Conservation (phyloP, 2,113 vertebrate genomes). For the Stigmatopora argus region DNA sequence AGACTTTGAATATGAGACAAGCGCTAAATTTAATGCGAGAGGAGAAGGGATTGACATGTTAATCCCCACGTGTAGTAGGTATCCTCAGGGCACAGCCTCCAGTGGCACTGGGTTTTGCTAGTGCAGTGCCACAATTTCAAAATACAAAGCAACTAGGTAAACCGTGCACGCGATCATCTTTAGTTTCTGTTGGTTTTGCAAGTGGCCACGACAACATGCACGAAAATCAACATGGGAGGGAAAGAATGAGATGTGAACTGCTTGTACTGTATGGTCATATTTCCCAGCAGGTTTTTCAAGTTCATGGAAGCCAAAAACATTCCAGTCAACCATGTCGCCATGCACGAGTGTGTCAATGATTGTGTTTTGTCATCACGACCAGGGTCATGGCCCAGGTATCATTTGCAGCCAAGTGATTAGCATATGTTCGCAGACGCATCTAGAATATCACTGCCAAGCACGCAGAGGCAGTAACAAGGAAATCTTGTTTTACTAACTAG, state of each 20-base stretch:
- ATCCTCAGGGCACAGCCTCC: constrained; percentile 16
- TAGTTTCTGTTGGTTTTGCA: constrained; percentile 30
- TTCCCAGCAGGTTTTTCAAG: constrained; percentile 52
- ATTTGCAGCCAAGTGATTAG: constrained; percentile 32
- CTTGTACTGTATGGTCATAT: neutral
- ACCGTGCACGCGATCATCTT: constrained; percentile 8
- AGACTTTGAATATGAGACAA: constrained; percentile 31
- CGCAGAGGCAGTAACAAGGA: constrained; percentile 15
- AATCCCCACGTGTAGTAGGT: constrained; percentile 40
- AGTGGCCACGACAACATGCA: constrained; percentile 35
- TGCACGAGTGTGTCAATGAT: neutral
- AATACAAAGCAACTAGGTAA: constrained; percentile 17
- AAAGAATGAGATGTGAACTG: constrained; percentile 27
- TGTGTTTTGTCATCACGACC: constrained; percentile 10
- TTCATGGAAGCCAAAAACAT: neutral
- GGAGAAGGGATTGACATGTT: constrained; percentile 28
- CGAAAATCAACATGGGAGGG: constrained; percentile 22
- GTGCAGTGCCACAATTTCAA: constrained; percentile 33
- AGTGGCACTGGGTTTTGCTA: constrained; percentile 32
- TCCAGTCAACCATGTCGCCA: neutral
- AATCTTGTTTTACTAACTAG: constrained; percentile 22
- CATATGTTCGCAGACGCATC: constrained; percentile 25
- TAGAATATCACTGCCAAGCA: constrained; percentile 23
- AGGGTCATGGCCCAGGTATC: constrained; percentile 9
- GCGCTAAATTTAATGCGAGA: constrained; percentile 43